phyloP scores from a whole-genome alignment of 2,888 invertebrate species.

The Apamea crenata region DNA sequence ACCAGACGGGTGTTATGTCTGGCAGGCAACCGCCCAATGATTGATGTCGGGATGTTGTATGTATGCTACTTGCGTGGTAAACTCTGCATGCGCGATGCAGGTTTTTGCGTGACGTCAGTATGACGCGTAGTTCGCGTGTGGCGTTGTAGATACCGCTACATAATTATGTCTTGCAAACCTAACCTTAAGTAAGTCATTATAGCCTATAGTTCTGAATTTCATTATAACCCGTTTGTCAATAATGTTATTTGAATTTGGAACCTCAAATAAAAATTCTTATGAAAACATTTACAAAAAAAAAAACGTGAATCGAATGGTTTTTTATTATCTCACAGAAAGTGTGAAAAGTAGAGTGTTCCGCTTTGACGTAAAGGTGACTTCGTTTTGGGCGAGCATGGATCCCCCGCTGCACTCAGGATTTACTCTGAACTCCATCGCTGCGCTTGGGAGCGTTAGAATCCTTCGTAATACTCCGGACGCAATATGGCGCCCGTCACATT shows the following conservation, averaged over 20 bases:
- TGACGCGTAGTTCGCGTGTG: too few relatives aligned
- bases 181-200: neutral
- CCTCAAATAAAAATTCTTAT: neutral
- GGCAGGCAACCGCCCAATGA: too few relatives aligned
- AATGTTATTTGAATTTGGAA: neutral
- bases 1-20: too few relatives aligned
- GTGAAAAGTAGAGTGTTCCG: neutral
- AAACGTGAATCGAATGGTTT: neutral
- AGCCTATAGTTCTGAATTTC: neutral
- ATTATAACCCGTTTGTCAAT: neutral
- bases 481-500: neutral
- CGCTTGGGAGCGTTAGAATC: neutral
- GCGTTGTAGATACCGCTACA: too few relatives aligned
- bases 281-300: neutral
- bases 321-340: neutral
- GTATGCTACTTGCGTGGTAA: too few relatives aligned
- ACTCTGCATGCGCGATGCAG: too few relatives aligned
- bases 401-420: neutral
- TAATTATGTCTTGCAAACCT: neutral
- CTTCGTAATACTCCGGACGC: neutral
- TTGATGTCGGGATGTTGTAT: too few relatives aligned
- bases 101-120: too few relatives aligned
- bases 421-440: neutral
- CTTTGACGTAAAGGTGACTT: too few relatives aligned
- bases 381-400: neutral